Percentiles rank a stretch among this genome's conserved stretches.
Evolutionary conservation across 2,113 vertebrate genomes (phyloP).

Genomic region (Potamarius usumacintae): DNA sequence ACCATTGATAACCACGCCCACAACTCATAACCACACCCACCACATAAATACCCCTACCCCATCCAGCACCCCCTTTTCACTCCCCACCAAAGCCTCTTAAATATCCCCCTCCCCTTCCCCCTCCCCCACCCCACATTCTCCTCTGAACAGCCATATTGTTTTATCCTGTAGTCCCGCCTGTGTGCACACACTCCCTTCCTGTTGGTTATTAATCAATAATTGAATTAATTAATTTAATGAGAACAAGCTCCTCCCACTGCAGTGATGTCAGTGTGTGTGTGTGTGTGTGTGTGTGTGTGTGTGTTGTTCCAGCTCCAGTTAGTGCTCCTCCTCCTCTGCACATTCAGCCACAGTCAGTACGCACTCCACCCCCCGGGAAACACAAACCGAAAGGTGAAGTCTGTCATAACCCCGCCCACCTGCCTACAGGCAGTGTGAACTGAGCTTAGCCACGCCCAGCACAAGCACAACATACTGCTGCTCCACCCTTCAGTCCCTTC

Average conservation of each 20-base stretch:
- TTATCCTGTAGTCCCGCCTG: not conserved
- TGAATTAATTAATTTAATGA: not conserved
- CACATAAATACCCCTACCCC: not conserved
- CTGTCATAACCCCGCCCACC: not conserved
- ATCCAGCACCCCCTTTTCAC: not conserved
- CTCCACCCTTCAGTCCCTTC: constrained; percentile 30
- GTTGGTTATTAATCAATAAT: not conserved
- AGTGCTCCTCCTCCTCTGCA: constrained; percentile 65
- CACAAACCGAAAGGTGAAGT: constrained; percentile 69
- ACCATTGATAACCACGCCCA: not conserved
- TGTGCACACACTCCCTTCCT: constrained; percentile 40
- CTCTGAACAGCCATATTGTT: not conserved
- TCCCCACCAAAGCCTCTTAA: not conserved
- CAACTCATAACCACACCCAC: not conserved
- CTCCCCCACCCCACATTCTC: not conserved
- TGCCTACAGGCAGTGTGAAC: constrained; percentile 70
- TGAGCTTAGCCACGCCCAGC: constrained; percentile 55
- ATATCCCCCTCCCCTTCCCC: not conserved
- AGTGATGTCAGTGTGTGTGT: not conserved
- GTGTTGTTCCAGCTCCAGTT: constrained; percentile 70
- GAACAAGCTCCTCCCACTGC: not conserved
- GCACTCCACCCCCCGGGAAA: constrained; percentile 68
- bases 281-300: constrained; percentile 61
- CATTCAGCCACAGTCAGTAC: constrained; percentile 73
- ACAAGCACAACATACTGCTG: constrained; percentile 21